Evolutionary conservation across 2,113 vertebrate species (phyloP).

Genomic region (Empidonax traillii): DNA sequence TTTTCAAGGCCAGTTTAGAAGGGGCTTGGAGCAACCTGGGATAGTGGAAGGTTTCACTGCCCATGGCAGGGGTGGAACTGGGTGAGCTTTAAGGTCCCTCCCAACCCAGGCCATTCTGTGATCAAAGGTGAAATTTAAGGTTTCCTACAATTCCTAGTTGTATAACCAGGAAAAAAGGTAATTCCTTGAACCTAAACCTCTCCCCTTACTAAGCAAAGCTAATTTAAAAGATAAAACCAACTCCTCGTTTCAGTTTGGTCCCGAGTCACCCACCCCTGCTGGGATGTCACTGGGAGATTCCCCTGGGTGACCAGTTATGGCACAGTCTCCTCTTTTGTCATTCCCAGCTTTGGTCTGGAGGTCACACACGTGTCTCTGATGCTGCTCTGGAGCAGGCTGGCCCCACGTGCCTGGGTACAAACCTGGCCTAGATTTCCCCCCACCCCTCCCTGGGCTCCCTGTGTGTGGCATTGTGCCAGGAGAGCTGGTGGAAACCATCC

Average conservation of each 20-base stretch:
- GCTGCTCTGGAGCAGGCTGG: neutral
- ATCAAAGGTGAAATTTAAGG: neutral
- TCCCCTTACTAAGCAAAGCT: neutral
- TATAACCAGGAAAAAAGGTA: neutral
- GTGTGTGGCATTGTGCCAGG: accelerated
- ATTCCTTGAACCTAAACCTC: neutral
- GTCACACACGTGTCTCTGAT: accelerated
- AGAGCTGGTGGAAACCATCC: neutral
- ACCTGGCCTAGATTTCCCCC: neutral
- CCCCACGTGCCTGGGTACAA: neutral
- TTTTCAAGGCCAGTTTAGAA: neutral
- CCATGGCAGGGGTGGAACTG: neutral
- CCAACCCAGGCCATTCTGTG: neutral
- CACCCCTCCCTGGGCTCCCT: accelerated
- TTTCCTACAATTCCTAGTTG: neutral
- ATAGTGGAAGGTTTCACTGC: neutral
- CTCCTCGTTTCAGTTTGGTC: neutral
- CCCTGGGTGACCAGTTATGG: accelerated
- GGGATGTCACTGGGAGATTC: neutral
- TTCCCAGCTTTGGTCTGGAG: accelerated
- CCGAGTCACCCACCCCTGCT: neutral
- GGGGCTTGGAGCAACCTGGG: neutral
- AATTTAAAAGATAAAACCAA: neutral
- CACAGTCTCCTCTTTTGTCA: neutral
- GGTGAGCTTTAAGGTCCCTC: neutral